Base-by-base conservation (phyloP, 2,113 vertebrate species). In the Sorex fumeus region DNA sequence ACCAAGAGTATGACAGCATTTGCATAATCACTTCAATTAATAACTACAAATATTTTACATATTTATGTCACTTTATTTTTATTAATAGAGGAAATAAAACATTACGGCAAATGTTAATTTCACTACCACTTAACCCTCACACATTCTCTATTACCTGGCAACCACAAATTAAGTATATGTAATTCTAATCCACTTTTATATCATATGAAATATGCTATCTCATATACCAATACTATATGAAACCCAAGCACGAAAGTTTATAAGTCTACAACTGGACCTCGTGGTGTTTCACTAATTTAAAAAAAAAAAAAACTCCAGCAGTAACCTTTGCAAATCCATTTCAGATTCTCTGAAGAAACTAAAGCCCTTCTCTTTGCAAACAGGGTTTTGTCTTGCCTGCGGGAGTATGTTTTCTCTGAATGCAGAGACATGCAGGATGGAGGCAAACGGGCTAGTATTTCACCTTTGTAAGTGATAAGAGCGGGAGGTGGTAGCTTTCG, bases 381-480 rank as follows among this genome's bases (percentile, higher is more conserved):
- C 19, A 57, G 88, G 50, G 21, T 77, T 57, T 71, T 16, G 5
- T 60, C 57, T 60, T 60, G 57, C 57, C 57, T 60, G 57, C 57
- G 18, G 57, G 57, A 60, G 32, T 32, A 2, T 19, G 30, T 40
- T 84, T 62, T 81, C 64, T 70, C 77, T 57, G 25, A 1, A 2
- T 1, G 4, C 43, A 43, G 60, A 62, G 15, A n/a, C 82, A 1
- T 71, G 84, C 83, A n/a, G 67, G 88, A 50, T 67, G 66, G 40
- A 93, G 88, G 83, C 90, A 25, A 80, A 77, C 72, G 83, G 1
- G 0, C 88, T 69, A 30, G 94, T 72, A 30, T 91, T 95, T 96
- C 85, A 62, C 62, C 12, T 91, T 91, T 90, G 85, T 85, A 69
- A 96, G 88, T 69, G 97, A 94, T 97, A 77, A 90, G 95, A 84